A percentile compares a stretch with the other conserved stretches of the same genome.
Evolutionary conservation across 2,113 vertebrate genomes (phyloP).

Genomic region (Hemicordylus capensis): DNA sequence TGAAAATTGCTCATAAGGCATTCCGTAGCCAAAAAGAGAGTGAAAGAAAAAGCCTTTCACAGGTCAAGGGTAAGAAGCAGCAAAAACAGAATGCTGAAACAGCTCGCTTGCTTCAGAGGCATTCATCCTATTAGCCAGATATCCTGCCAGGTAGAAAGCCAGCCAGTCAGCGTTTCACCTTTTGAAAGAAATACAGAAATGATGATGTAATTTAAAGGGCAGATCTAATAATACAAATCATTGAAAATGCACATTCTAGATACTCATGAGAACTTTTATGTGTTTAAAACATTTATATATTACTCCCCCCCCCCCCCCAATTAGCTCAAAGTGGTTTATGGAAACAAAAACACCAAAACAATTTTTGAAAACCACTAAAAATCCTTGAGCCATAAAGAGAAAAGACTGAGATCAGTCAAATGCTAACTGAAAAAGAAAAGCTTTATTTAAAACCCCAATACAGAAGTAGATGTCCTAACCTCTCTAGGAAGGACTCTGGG

Average conservation of each 20-base stretch:
- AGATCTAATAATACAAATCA: slow-evolving; percentile 37
- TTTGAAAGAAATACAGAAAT: background rate
- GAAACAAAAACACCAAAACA: background rate
- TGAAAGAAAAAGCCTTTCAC: background rate
- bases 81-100: slow-evolving; percentile 9
- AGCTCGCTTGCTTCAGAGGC: background rate
- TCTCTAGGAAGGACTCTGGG: background rate
- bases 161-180: background rate
- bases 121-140: slow-evolving; percentile 27
- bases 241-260: slow-evolving; percentile 8
- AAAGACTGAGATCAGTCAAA: background rate
- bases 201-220: background rate
- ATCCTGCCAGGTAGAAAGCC: slow-evolving; percentile 26
- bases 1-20: slow-evolving; percentile 21
- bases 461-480: background rate
- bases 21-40: background rate
- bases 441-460: background rate
- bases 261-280: background rate
- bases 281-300: background rate
- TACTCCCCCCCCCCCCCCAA: background rate
- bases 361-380: background rate
- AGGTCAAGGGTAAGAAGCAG: slow-evolving; percentile 29
- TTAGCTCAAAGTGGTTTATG: background rate
- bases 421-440: background rate
- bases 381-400: background rate